Evolutionary conservation across 2,888 invertebrate species (phyloP).

Genomic region (Lepidochrysops patricia): DNA sequence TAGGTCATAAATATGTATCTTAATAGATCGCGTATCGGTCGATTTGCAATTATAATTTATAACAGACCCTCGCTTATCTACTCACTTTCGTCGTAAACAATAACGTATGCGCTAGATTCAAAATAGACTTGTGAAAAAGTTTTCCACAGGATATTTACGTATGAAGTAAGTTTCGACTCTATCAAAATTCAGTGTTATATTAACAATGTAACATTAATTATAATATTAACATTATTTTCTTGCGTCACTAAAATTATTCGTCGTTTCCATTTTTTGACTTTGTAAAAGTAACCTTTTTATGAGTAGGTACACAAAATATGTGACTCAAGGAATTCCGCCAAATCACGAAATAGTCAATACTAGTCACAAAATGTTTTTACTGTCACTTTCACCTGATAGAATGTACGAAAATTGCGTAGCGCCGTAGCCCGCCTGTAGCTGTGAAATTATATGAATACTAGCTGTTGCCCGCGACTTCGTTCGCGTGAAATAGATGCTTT

Average conservation of each 20-base stretch:
- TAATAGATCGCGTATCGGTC: neutral
- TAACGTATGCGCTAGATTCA: neutral
- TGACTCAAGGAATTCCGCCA: neutral
- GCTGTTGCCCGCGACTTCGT: too few relatives aligned
- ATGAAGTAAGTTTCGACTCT: neutral
- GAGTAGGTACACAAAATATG: neutral
- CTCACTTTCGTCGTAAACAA: neutral
- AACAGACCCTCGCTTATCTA: neutral
- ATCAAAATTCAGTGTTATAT: too few relatives aligned
- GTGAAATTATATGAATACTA: neutral
- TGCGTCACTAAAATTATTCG: too few relatives aligned
- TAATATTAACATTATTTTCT: too few relatives aligned
- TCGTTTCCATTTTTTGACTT: too few relatives aligned
- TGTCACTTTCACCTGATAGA: neutral
- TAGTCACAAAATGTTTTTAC: neutral
- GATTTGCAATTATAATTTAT: conserved; percentile 1
- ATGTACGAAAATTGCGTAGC: neutral
- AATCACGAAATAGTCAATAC: neutral
- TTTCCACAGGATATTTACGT: neutral
- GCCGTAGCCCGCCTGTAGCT: neutral
- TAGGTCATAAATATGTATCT: conserved; percentile 17
- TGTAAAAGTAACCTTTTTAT: too few relatives aligned
- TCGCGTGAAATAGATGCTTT: too few relatives aligned
- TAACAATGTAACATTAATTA: too few relatives aligned
- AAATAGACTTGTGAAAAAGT: too few relatives aligned